Evolutionary conservation across 2,888 invertebrate genomes (phyloP).

Genomic region (Cataglyphis rosenhaueri): DNA sequence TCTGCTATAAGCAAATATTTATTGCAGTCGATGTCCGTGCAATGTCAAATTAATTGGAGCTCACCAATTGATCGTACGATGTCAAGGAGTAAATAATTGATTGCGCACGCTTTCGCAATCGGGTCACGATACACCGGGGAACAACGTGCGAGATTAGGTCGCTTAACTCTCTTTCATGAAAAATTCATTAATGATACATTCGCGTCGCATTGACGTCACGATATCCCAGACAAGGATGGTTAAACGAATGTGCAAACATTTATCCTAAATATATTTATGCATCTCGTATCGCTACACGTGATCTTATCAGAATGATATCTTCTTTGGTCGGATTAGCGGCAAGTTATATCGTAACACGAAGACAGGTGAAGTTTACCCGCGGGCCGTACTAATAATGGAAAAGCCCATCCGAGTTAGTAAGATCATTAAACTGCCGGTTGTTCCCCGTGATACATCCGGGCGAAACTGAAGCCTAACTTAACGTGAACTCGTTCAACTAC

Average conservation of each 20-base stretch:
- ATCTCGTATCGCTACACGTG: conserved; percentile 2
- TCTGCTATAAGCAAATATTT: not conserved
- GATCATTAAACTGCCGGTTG: conserved; percentile 80
- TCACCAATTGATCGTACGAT: conserved; percentile 11
- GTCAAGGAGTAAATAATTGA: conserved; percentile 49
- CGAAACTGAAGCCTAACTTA: conserved; percentile 80
- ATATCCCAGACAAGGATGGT: not conserved
- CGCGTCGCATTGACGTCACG: conserved; percentile 44
- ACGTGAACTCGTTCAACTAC: conserved; percentile 80
- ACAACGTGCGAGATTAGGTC: conserved; percentile 32
- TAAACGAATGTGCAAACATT: not conserved
- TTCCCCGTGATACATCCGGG: conserved; percentile 67
- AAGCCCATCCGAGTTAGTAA: conserved; percentile 81
- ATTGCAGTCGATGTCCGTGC: not conserved
- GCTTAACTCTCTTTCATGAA: conserved; percentile 9
- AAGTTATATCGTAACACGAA: conserved; percentile 38
- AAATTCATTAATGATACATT: conserved; percentile 38
- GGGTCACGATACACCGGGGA: conserved; percentile 36
- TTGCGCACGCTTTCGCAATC: conserved; percentile 37
- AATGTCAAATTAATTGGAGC: conserved; percentile 10
- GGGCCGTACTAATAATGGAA: conserved; percentile 81
- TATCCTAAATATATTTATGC: conserved; percentile 10
- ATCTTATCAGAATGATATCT: conserved; percentile 35
- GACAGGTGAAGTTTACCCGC: conserved; percentile 63
- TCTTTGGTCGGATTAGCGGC: conserved; percentile 36